These are phyloP conservation scores for Telmatherina bonti DNA, from an alignment of 2,797 vertebrate genomes.

Conservation along the genomic window DNA sequence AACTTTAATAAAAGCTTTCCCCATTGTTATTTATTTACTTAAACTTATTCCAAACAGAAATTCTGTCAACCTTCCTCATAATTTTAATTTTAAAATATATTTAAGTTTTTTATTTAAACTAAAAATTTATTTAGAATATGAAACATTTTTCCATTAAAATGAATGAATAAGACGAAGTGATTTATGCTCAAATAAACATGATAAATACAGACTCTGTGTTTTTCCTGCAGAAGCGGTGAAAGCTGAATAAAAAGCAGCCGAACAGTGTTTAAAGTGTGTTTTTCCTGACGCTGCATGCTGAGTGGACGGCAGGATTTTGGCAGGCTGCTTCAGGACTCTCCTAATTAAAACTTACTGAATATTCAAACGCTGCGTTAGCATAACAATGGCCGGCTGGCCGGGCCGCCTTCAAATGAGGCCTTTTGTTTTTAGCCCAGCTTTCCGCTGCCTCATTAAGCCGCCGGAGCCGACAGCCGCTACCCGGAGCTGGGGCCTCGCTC, in stretches of 20 bases:
- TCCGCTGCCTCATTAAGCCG: constrained; percentile 85
- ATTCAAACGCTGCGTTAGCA: constrained; percentile 83
- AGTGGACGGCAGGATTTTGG: constrained; percentile 67
- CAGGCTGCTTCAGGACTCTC: constrained; percentile 66
- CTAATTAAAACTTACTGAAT: constrained; percentile 85
- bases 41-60: neutral
- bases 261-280: constrained; percentile 47
- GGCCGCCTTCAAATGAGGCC: constrained; percentile 77
- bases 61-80: no score
- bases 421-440: constrained; percentile 84
- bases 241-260: constrained; percentile 18
- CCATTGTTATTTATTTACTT: neutral
- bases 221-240: neutral
- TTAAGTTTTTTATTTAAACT: no score
- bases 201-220: neutral
- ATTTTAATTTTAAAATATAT: no score
- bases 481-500: constrained; percentile 60
- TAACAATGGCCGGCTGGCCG: constrained; percentile 81
- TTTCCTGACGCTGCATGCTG: constrained; percentile 47
- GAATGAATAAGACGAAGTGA: neutral
- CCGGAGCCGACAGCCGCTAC: constrained; percentile 72
- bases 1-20: no score
- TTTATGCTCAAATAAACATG: neutral
- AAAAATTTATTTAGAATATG: no score
- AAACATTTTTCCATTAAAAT: neutral